Conservation (phyloP, 2,797 vertebrate species). For the Tokudaia tokunoshimensis region DNA sequence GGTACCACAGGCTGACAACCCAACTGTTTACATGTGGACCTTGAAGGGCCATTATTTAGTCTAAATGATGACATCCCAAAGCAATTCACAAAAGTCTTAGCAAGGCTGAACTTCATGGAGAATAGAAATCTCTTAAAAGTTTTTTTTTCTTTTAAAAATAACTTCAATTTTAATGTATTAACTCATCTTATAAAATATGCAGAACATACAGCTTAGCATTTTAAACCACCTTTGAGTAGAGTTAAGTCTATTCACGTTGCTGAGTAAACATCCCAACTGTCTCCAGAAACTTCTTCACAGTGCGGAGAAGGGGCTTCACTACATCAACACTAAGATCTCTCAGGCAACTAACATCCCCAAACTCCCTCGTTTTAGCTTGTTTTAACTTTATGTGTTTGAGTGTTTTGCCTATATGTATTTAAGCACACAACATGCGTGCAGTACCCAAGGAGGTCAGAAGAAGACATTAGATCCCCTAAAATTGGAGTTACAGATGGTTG, state of each 20-base stretch:
- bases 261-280: not conserved
- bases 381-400: not conserved
- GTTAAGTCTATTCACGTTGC: not conserved
- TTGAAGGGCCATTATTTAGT: not conserved
- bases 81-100: not conserved
- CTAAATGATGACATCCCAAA: not conserved
- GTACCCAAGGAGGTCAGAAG: not conserved
- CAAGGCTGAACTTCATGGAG: not conserved
- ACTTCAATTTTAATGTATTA: not conserved
- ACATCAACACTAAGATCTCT: not conserved
- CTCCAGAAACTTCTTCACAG: not conserved
- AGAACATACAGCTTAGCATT: not conserved
- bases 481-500: not conserved
- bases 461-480: not conserved
- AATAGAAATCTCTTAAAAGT: not conserved
- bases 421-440: no score
- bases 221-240: not conserved
- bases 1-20: not conserved
- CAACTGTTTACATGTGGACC: not conserved
- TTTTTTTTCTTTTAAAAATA: not conserved
- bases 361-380: not conserved
- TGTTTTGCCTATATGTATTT: not conserved
- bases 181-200: not conserved
- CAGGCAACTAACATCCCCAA: not conserved
- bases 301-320: not conserved